Evolutionary conservation across 2,888 invertebrate genomes (phyloP), one percentile per base, ranked within the genome.

Genomic region (Acrocyrtus sp.): DNA sequence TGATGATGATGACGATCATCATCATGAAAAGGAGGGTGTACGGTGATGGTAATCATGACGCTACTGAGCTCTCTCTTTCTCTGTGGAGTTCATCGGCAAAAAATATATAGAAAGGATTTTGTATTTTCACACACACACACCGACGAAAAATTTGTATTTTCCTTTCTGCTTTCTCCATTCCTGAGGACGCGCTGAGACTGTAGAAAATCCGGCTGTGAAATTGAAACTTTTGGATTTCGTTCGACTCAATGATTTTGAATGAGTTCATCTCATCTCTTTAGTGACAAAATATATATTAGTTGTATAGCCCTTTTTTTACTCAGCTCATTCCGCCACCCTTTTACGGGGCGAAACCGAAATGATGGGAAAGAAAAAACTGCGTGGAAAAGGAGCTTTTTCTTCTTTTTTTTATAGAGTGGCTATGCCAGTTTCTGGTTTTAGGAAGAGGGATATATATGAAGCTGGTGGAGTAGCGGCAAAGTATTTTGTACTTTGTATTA

Each of bases 221-320:
- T 72, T 72, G 67, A 72, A 67, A 67, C 68, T 58, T 56, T 61
- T 48, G 68, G 72, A 72, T 75, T 75, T 54, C 19, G 63, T 68
- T 65, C 68, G 68, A 68, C 54, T 72, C 68, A 62, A 45, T 75
- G 68, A 66, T 58, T 75, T 75, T 72, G 68, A 75, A 75, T 68
- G 68, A 68, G 72, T 66, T 48, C 48, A 51, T 66, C 72, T 34
- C 51, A 45, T 48, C 62, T 58, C 50, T 53, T 58, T 57, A 50
- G 57, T 47, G 22, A 53, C 29, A 12, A 34, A 8, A 34, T 34
- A 12, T 47, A 47, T 17, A 47, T 10, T n/a, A 47, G 17, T 43
- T 43, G 15, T 15, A 43, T 6, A n/a, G 6, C 8, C 34, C 8
- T 8, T 27, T 27, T 19, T 29, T 50, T 24, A 24, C 47, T 47